Evolutionary conservation across 35 echinoderm and acorn worm species (phyloP), one percentile per base, ranked within the genome.

Genomic region (Ophiothrix spiculata): DNA sequence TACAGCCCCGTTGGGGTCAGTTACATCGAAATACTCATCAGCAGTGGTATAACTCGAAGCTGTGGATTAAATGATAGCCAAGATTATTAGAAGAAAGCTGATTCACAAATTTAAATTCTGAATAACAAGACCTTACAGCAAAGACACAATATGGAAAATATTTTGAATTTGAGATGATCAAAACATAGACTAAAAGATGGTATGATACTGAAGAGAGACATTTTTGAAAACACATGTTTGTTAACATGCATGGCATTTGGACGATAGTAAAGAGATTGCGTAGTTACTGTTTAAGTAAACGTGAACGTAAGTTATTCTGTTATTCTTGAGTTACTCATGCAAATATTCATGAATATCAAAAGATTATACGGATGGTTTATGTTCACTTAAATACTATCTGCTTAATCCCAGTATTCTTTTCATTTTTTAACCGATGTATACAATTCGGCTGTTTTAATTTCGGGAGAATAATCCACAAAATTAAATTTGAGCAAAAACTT

Each of bases 11-110:
- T 80, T 63, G 0, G 86, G 89, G 38, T 91, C 90, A 0, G 89
- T 91, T 23, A 96, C 56, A 78, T 96, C 93, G 39, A 80, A 96
- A 74, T 92, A 89, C 14, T 81, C 56, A 79, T 96, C 93, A 25
- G 93, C 93, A 29, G 90, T 85, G 8, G 80, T n/a, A 40, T 96
- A 96, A 35, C 54, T 83, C 33, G 25, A 56, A 31, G 49, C 33
- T 38, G 29, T 23, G 1, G 4, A 38, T 37, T 15, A 0, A 2
- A 16, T 11, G 0, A 2, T 40, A 17, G 3, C 2, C 17, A 1
- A 40, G 15, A 40, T 54, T 8, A 54, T 54, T 54, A 54, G 45
- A 54, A 54, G 21, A 11, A 54, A 54, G 45, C 21, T 11, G 21
- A 54, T 8, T 11, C 21, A 11, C 45, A 54, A 11, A 11, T 21